phyloP scores from a whole-genome alignment of 2,888 invertebrate genomes.

The Busseola fusca region DNA sequence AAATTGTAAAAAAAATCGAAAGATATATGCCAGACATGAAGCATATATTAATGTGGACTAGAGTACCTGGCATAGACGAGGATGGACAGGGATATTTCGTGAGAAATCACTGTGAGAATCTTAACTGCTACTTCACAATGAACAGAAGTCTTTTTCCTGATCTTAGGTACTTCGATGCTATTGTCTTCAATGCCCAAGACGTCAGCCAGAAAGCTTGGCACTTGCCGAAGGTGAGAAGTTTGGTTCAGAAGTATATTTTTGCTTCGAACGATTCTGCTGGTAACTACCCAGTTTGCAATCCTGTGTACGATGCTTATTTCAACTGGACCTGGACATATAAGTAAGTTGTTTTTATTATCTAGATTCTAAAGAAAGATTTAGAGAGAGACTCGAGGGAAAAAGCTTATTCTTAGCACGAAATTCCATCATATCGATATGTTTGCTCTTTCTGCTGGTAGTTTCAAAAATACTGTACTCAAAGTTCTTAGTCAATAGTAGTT shows the following conservation, averaged over 20 bases:
- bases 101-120: conserved; percentile 65
- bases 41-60: conserved; percentile 78
- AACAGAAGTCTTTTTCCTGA: conserved; percentile 73
- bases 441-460: too few species aligned
- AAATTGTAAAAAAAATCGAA: conserved; percentile 62
- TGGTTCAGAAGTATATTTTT: conserved; percentile 79
- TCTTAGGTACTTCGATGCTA: conserved; percentile 77
- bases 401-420: too few species aligned
- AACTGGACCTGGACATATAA: conserved; percentile 86
- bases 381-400: background rate
- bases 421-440: too few species aligned
- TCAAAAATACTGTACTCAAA: too few species aligned
- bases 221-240: conserved; percentile 69
- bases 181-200: conserved; percentile 77
- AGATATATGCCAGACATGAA: conserved; percentile 75
- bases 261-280: conserved; percentile 79
- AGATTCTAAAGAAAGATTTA: background rate
- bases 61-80: conserved; percentile 64
- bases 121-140: conserved; percentile 79
- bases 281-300: conserved; percentile 77
- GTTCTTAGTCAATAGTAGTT: too few species aligned
- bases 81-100: conserved; percentile 73
- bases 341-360: conserved; percentile 60
- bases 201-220: conserved; percentile 59
- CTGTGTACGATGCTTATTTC: conserved; percentile 76